Base-by-base conservation (phyloP, 1,140 invertebrate genomes). In the Apolygus lucorum region DNA sequence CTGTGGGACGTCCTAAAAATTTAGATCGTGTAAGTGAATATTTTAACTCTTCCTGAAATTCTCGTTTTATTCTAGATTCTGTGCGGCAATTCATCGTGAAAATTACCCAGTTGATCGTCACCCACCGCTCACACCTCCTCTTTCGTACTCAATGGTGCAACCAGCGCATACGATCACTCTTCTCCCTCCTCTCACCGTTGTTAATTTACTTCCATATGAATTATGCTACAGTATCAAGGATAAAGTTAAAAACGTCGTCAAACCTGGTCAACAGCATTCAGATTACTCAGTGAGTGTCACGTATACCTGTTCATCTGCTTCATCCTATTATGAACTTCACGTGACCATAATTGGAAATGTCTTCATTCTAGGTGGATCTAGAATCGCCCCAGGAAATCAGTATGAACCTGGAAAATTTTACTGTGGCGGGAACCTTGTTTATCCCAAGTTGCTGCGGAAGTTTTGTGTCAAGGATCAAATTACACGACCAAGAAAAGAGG, bases 161-260 rank as follows among this genome's bases (percentile, higher is more conserved):
- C 91, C 93, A 24, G 94, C 90, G 0, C 95, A 98, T 78, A 87
- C 87, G 4, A 88, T 98, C 66, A 87, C 85, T 2, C 79, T 99
- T 25, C 78, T 93, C 69, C 90, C 94, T 27, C 92, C 92, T 0
- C 80, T 98, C 0, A 88, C 88, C 21, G 75, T 98, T 76, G 84
- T 85, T 28, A 92, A 90, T 84, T 79, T 92, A 73, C 79, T 93
- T 68, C 89, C 90, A 2, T 82, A 89, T 70, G 90, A 91, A 76
- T 75, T 92, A 62, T 80, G 84, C 62, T 91, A 84, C 76, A 83
- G 59, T 2, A 67, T 75, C 1, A 72, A 70, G 42, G 73, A 75
- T 25, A 81, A 74, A 0, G 78, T 80, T 64, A 81, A 74, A 52
- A 86, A 87, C 0, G 80, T 84, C 72, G 84, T 93, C 11, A 80